Evolutionary conservation across 2,797 vertebrate genomes (phyloP).

Genomic region (Decapterus maruadsi): DNA sequence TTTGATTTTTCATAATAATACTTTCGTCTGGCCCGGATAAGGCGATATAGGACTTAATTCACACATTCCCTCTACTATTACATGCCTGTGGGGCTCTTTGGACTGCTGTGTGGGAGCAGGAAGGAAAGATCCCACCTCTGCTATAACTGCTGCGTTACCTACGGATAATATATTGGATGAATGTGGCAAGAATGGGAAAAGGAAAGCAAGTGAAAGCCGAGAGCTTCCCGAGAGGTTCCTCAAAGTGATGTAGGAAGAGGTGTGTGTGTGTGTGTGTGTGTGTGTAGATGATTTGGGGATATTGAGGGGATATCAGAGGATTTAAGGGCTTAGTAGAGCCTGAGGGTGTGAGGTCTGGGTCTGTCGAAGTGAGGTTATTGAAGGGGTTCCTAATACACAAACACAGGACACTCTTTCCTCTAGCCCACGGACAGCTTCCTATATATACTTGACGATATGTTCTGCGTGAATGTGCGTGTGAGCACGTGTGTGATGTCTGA

Average conservation of each 20-base stretch:
- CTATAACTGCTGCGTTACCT: constrained; percentile 54
- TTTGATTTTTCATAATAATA: constrained; percentile 31
- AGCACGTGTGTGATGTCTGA: constrained; percentile 64
- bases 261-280: constrained; percentile 51
- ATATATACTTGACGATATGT: constrained; percentile 43
- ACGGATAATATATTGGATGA: constrained; percentile 61
- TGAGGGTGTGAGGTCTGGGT: constrained; percentile 76
- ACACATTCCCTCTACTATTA: constrained; percentile 43
- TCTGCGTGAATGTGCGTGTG: constrained; percentile 44
- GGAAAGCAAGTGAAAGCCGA: constrained; percentile 69
- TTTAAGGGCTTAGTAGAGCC: constrained; percentile 76
- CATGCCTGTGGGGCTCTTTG: constrained; percentile 44
- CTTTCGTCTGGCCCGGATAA: constrained; percentile 14
- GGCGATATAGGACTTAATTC: constrained; percentile 42
- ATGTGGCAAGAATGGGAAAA: constrained; percentile 64
- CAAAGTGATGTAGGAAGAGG: constrained; percentile 67
- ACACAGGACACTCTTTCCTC: constrained; percentile 39
- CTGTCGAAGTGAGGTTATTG: constrained; percentile 69
- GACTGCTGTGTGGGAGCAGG: constrained; percentile 55
- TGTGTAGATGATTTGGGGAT: constrained; percentile 73
- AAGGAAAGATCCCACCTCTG: constrained; percentile 58
- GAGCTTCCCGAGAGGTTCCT: constrained; percentile 73
- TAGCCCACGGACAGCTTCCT: constrained; percentile 53
- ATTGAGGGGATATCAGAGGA: constrained; percentile 73
- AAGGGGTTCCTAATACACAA: constrained; percentile 58